phyloP scores from a whole-genome alignment of 92 coral and sea anemone genomes.

The Scolanthus callimorphus region DNA sequence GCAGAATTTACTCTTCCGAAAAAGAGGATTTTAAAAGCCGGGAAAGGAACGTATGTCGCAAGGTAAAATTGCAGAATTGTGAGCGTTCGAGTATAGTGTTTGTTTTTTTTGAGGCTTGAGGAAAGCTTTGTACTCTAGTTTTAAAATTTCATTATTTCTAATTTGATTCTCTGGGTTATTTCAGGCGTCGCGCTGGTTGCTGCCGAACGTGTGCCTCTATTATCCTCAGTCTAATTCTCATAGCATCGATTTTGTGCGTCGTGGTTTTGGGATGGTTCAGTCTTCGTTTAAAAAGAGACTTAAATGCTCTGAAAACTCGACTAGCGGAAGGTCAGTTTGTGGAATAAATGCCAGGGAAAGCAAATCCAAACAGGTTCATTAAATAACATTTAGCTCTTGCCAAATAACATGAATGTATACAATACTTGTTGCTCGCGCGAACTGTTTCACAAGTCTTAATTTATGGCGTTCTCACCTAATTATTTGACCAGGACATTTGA shows the following conservation, averaged over 20 bases:
- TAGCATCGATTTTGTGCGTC: slow-evolving; percentile 79
- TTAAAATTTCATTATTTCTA: slow-evolving; percentile 1
- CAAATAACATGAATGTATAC: neutral
- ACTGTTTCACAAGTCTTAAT: too few relatives aligned
- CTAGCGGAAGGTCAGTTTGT: slow-evolving; percentile 68
- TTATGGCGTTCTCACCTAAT: too few relatives aligned
- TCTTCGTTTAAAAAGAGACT: slow-evolving; percentile 76
- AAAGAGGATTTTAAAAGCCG: slow-evolving; percentile 79
- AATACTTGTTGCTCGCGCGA: slow-evolving; percentile 3
- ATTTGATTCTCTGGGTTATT: slow-evolving; percentile 39
- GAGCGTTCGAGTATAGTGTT: neutral
- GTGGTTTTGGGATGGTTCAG: slow-evolving; percentile 88
- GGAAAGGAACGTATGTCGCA: slow-evolving; percentile 65
- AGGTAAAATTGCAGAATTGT: slow-evolving; percentile 10
- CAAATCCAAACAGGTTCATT: neutral
- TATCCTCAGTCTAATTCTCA: slow-evolving; percentile 68
- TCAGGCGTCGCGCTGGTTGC: slow-evolving; percentile 73
- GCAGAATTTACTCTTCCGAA: slow-evolving; percentile 80
- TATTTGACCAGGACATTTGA: too few relatives aligned
- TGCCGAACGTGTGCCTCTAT: slow-evolving; percentile 87
- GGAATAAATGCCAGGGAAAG: neutral
- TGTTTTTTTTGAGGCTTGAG: slow-evolving; percentile 1
- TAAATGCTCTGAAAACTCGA: slow-evolving; percentile 60
- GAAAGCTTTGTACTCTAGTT: slow-evolving; percentile 10
- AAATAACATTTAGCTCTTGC: neutral